Percentiles rank a stretch among this genome's conserved stretches.
These are phyloP conservation scores for Enteromius fasciolatus DNA, from an alignment of 2,797 vertebrate species.

Conservation along the genomic window DNA sequence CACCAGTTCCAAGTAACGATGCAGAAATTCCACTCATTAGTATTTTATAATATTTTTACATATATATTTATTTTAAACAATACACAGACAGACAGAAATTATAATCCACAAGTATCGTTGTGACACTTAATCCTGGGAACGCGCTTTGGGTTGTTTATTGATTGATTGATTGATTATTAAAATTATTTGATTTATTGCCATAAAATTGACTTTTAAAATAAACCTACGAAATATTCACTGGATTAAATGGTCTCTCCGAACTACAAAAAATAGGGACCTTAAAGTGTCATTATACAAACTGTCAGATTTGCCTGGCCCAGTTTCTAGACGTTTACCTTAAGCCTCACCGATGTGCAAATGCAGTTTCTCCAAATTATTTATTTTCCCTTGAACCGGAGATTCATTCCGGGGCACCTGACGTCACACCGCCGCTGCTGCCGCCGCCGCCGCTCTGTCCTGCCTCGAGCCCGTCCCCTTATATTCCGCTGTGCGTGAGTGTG, in stretches of 20 bases:
- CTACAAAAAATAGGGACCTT: neutral
- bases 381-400: constrained; percentile 34
- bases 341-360: constrained; percentile 37
- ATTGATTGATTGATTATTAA: too few relatives aligned
- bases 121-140: neutral
- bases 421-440: constrained; percentile 23
- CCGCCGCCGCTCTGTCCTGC: constrained; percentile 13
- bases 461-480: constrained; percentile 23
- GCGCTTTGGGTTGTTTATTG: neutral
- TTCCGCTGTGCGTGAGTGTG: constrained; percentile 2
- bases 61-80: too few relatives aligned
- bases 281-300: neutral
- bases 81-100: too few relatives aligned
- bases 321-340: constrained; percentile 19
- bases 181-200: neutral
- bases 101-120: neutral
- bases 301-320: constrained; percentile 7
- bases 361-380: constrained; percentile 42
- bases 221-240: neutral
- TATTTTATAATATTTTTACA: neutral
- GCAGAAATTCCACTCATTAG: neutral
- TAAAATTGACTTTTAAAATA: neutral
- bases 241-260: neutral
- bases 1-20: neutral
- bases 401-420: constrained; percentile 51